Evolutionary conservation across 2,797 vertebrate genomes (phyloP), one percentile per base, ranked within the genome.

Genomic region (Pipistrellus nathusii): DNA sequence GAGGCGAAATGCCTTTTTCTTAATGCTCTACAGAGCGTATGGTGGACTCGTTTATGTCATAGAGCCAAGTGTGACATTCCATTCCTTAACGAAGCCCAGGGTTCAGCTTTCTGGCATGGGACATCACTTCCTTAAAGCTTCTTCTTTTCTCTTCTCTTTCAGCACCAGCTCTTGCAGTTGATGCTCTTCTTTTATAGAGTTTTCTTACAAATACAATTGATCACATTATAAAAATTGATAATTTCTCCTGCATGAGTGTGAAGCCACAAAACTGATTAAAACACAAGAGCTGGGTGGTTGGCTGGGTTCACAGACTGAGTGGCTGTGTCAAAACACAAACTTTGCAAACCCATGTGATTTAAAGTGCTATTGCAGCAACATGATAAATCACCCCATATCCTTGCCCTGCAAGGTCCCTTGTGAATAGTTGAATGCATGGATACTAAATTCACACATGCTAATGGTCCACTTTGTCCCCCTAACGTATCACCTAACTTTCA

Each of bases 371-470:
- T 81, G 78, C 75, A 53, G 48, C 48, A 30, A 68, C 72, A 81
- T 93, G 86, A 95, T 92, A 95, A 92, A 96, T 95, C 91, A 92
- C 59, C 25, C 75, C 71, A 51, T 25, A 77, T 68, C 64, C 82
- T 90, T 71, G 80, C 64, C 41, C 62, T 35, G 13, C 20, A 72
- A 87, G 64, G 48, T 94, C 90, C 35, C 85, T 41, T n/a, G 71
- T 83, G 93, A 95, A 90, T 80, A 83, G 62, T 0, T 80, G 78
- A 89, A 93, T 90, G 85, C 85, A 64, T 10, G 41, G 86, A 83
- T 55, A 91, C 88, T 59, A 93, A 96, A 94, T 83, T 93, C 88
- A 88, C 77, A 89, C 93, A 81, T 90, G 90, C 85, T 95, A 90
- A 84, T 92, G 59, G 75, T 82, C 62, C 82, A 78, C 53, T 83